Evolutionary conservation across 2,888 invertebrate species (phyloP), one percentile per base, ranked within the genome.

Genomic region (Idaea biselata): DNA sequence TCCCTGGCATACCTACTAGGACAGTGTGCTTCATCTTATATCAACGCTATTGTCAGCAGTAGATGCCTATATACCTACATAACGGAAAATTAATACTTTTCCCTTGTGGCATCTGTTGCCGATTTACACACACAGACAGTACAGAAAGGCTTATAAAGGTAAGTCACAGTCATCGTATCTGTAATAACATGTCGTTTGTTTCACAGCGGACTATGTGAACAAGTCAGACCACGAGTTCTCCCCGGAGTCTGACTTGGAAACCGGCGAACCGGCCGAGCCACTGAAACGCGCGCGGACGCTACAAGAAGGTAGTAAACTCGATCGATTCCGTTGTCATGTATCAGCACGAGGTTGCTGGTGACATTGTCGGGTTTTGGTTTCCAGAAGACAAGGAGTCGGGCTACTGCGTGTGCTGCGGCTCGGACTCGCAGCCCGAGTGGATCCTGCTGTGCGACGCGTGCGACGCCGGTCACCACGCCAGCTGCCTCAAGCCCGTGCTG

Each of bases 401-500:
- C 18, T 95, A 96, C 17, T 99, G 99, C 86, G 95, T 96, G 78
- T 97, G 97, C 72, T 99, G 99, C 86, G 95, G 96, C 16, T 97
- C 97, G 87, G 95, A 95, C 0, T 97, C 98, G 85, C 98, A 99
- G 86, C 99, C 99, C 0, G 99, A 99, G 87, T 98, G 98, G 98
- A 98, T 99, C 77, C 91, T 99, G 61, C 91, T 99, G 55, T 99
- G 99, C 83, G 99, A 99, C 91, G 94, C 94, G 70, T 99, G 99
- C 86, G 99, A 99, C 87, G 95, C 94, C 68, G 99, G 99, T n/a
- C 99, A 98, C 95, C 99, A 99, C 93, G 99, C 98, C 67, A 97
- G 97, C 57, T 99, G 99, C 81, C 94, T 99, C 55, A 95, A 97
- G 67, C 99, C 99, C 0, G 95, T 98, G 64, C 94, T 99, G 56